Evolutionary conservation across 2,888 invertebrate species (phyloP), one percentile per base, ranked within the genome.

Genomic region (Lysandra bellargus): DNA sequence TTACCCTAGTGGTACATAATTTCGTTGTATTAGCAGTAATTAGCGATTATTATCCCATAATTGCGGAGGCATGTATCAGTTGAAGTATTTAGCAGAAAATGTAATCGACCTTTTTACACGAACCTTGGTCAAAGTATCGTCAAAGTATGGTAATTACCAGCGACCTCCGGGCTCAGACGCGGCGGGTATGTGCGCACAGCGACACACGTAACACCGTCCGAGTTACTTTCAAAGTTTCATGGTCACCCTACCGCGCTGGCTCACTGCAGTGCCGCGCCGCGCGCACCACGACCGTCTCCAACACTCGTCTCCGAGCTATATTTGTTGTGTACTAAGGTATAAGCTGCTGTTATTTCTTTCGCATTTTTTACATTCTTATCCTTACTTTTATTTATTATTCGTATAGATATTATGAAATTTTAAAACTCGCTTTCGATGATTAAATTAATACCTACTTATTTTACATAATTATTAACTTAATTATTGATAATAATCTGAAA

Each of bases 171-270:
- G 14, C 53, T 57, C 76, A 14, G 57, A 53, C 53, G 4, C 53
- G 53, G 76, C 7, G 30, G 30, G 53, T 33, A 76, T 17, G 53
- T 37, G 76, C 33, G 53, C 33, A 33, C 49, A 57, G 17, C 74
- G 60, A 74, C 79, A 79, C 79, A 74, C 60, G 53, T 30, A 44
- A 57, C 76, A 61, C 72, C 57, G 49, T 79, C 75, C 79, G 74
- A 33, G 49, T 76, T 61, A 79, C 79, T 79, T 79, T 79, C 79
- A 79, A 79, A 30, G 44, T 80, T 60, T 73, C 80, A 73, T 84
- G 85, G 85, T 80, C 83, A 83, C 83, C 81, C 80, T 82, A 80
- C 79, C 80, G 84, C 83, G 81, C 82, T 79, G 81, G 73, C 64
- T 64, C 37, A 17, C 40, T 60, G 30, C 76, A 30, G 76, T 76